Percentiles rank a stretch among this genome's conserved stretches.
These are phyloP conservation scores for Sinocyclocheilus anophthalmus DNA, from an alignment of 2,113 vertebrate species.

Conservation along the genomic window DNA sequence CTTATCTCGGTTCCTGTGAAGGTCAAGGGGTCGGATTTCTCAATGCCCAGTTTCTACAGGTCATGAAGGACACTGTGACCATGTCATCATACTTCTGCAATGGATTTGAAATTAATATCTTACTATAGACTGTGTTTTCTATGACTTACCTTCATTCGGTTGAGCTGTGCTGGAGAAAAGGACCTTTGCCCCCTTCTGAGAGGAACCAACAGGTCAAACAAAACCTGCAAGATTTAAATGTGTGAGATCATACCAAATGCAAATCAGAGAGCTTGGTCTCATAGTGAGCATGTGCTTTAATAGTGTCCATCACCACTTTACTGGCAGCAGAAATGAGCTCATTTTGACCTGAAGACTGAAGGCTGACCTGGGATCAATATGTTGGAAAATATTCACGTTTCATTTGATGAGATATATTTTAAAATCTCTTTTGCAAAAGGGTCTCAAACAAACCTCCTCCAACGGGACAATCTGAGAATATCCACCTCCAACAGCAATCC, in stretches of 20 bases:
- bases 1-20: conserved; percentile 74
- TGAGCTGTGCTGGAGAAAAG: conserved; percentile 82
- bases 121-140: not conserved
- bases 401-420: not conserved
- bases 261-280: conserved; percentile 80
- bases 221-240: conserved; percentile 62
- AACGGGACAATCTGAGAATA: conserved; percentile 86
- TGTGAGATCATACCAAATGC: not conserved
- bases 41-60: conserved; percentile 81
- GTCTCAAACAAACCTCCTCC: conserved; percentile 79
- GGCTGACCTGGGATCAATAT: conserved; percentile 78
- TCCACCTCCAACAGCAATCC: conserved; percentile 85
- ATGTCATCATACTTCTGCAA: not conserved
- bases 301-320: conserved; percentile 81
- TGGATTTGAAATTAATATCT: conserved; percentile 1
- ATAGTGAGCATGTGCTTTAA: conserved; percentile 81
- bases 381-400: not conserved
- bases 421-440: not conserved
- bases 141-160: conserved; percentile 74
- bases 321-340: conserved; percentile 86
- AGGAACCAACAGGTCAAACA: conserved; percentile 85
- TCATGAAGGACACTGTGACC: conserved; percentile 27
- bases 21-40: conserved; percentile 79
- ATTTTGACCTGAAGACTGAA: conserved; percentile 84
- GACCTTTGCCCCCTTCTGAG: conserved; percentile 72